Conservation (phyloP, 2,888 invertebrate species). For the Thelaira solivaga region DNA sequence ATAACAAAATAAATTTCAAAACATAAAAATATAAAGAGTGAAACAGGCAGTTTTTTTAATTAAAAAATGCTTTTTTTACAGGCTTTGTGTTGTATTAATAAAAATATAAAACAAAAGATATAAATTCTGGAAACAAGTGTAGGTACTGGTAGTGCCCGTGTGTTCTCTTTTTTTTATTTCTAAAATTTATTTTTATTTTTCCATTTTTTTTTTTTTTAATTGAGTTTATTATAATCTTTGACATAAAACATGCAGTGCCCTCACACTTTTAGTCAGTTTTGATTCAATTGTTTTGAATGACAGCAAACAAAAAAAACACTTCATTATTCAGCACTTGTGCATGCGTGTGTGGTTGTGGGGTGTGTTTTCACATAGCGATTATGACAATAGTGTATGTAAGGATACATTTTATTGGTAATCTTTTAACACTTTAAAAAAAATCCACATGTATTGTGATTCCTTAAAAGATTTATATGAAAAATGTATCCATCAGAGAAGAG, state of each 20-base stretch:
- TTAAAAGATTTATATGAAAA: background rate
- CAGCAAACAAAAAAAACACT: constrained; percentile 36
- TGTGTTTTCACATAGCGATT: constrained; percentile 12
- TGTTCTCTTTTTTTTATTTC: constrained; percentile 5
- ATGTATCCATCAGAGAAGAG: background rate
- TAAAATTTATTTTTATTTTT: too few relatives aligned
- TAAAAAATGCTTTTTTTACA: constrained; percentile 38
- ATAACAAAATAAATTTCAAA: too few relatives aligned
- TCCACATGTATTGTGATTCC: background rate
- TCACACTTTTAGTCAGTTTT: constrained; percentile 7
- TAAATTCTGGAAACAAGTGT: background rate
- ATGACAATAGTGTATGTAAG: constrained; percentile 1
- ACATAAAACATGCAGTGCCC: constrained; percentile 17
- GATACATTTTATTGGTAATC: constrained; percentile 30
- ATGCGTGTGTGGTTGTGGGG: background rate
- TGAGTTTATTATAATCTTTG: constrained; percentile 45
- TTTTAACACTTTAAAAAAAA: constrained; percentile 15
- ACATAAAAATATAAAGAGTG: too few relatives aligned
- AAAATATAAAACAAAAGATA: background rate
- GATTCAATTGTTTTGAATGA: background rate
- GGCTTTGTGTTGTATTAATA: constrained; percentile 1
- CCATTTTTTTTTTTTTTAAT: constrained; percentile 6
- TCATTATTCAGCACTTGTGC: constrained; percentile 46
- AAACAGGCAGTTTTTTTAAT: too few relatives aligned
- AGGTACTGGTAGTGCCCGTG: background rate